Evolutionary conservation across 2,888 invertebrate species (phyloP), one percentile per base, ranked within the genome.

Genomic region (Zootermopsis nevadensis): DNA sequence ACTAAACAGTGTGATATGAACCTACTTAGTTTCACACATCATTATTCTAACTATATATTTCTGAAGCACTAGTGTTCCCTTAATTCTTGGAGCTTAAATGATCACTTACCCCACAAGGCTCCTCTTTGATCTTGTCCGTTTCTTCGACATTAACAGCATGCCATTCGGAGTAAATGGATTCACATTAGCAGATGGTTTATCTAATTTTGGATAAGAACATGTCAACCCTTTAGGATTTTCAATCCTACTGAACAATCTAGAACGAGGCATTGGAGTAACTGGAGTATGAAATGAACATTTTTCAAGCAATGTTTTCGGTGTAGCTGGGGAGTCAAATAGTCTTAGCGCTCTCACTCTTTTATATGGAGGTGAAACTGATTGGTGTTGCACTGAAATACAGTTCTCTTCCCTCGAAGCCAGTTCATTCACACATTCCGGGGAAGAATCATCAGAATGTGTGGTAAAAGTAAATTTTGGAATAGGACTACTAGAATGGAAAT

Each of bases 281-380:
- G 35, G 69, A 0, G 91, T 91, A 86, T 93, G 69, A 31, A 80
- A 77, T 35, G 85, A 84, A 86, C 89, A 87, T 87, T 94, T 95
- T 87, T 95, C 93, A 53, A 95, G 89, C 30, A 97, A 91, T 0
- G 96, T 96, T 90, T 96, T 96, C 6, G 97, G 97, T 7, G 97
- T 96, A 85, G 95, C 94, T 0, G 97, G 97, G 80, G 95, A 95
- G 90, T 97, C 96, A 87, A 96, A 96, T 1, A 97, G 90, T 86
- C 96, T 93, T 87, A 90, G 88, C 0, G 93, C 92, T 85, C 92
- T 88, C 55, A 93, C 92, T 86, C 91, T 88, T 86, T 92, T 92
- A 86, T 93, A 93, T 15, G 93, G 93, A 53, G 93, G 93, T 8
- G 89, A 86, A 77, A 82, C 55, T 22, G 83, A 35, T 67, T 60